phyloP scores from a whole-genome alignment of 2,797 vertebrate species.

The Benthosema pterotum region DNA sequence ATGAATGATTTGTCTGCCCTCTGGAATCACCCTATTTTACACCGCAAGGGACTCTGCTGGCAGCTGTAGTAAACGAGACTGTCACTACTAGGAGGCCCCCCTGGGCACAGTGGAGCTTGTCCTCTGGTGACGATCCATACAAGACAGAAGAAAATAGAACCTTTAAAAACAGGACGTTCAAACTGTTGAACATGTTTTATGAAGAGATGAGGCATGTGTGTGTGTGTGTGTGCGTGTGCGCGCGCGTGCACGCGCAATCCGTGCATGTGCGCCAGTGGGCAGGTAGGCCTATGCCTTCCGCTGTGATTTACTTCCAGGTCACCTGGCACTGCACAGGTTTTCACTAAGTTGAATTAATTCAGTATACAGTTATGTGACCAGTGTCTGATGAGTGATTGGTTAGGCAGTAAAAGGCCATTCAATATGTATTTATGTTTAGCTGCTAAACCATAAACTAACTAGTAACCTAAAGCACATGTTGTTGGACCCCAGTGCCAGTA shows the following conservation, averaged over 20 bases:
- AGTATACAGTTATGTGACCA: no score
- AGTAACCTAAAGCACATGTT: no score
- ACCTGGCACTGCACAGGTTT: slow-evolving; percentile 60
- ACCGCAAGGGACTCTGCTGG: slow-evolving; percentile 32
- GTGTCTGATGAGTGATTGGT: no score
- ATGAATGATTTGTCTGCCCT: slow-evolving; percentile 56
- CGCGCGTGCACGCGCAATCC: background rate
- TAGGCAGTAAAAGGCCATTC: no score
- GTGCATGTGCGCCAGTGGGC: slow-evolving; percentile 54
- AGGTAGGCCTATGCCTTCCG: slow-evolving; percentile 77
- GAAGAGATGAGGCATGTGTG: slow-evolving; percentile 24
- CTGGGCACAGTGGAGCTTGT: slow-evolving; percentile 5
- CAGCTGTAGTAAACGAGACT: slow-evolving; percentile 38
- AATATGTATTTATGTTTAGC: no score
- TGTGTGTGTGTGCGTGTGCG: slow-evolving; percentile 3
- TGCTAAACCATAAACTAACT: no score
- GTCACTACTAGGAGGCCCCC: slow-evolving; percentile 20
- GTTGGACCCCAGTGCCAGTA: no score
- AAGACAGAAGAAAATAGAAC: slow-evolving; percentile 18
- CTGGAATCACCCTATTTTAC: slow-evolving; percentile 49
- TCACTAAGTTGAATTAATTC: slow-evolving; percentile 23
- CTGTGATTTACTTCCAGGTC: slow-evolving; percentile 81
- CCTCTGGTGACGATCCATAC: slow-evolving; percentile 19
- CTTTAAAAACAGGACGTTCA: slow-evolving; percentile 20
- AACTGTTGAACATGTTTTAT: slow-evolving; percentile 29